These are phyloP conservation scores for Lophura nycthemera DNA, from an alignment of 2,113 vertebrate species.

Conservation along the genomic window DNA sequence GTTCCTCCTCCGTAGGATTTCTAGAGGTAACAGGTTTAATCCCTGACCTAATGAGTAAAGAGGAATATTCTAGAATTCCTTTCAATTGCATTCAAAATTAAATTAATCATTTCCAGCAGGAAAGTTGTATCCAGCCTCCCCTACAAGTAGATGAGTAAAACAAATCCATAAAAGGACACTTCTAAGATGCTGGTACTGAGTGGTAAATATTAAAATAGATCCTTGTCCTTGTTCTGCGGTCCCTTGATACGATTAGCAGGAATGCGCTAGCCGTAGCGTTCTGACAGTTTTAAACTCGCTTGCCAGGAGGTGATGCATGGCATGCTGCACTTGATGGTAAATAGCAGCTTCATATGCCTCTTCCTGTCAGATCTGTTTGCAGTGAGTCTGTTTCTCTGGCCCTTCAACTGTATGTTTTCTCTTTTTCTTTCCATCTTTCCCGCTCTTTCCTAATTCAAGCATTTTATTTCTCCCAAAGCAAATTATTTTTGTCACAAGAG, in stretches of 20 bases:
- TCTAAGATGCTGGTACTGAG: not conserved
- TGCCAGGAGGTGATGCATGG: conserved; percentile 8
- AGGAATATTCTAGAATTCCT: not conserved
- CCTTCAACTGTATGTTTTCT: not conserved
- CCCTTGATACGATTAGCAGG: conserved; percentile 1
- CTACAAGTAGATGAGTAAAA: not conserved
- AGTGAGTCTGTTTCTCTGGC: not conserved
- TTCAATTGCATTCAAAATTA: not conserved
- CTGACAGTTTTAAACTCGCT: conserved; percentile 8
- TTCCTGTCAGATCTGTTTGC: conserved; percentile 13
- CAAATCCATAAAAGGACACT: not conserved
- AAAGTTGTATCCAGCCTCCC: not conserved
- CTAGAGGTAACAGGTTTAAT: not conserved
- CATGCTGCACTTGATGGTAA: conserved; percentile 6
- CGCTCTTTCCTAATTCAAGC: not conserved
- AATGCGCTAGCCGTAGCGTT: not conserved
- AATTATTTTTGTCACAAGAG: conserved; percentile 23
- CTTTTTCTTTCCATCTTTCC: not conserved
- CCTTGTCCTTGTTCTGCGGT: not conserved
- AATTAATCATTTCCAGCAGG: not conserved
- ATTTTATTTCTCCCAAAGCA: not conserved
- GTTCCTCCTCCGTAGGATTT: not conserved
- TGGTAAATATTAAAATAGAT: conserved; percentile 34
- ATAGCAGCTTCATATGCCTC: not conserved
- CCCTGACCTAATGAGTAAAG: not conserved